A percentile compares a stretch with the other conserved stretches of the same genome.
Conservation (phyloP, 2,113 vertebrate species). For the Ariopsis seemanni region DNA sequence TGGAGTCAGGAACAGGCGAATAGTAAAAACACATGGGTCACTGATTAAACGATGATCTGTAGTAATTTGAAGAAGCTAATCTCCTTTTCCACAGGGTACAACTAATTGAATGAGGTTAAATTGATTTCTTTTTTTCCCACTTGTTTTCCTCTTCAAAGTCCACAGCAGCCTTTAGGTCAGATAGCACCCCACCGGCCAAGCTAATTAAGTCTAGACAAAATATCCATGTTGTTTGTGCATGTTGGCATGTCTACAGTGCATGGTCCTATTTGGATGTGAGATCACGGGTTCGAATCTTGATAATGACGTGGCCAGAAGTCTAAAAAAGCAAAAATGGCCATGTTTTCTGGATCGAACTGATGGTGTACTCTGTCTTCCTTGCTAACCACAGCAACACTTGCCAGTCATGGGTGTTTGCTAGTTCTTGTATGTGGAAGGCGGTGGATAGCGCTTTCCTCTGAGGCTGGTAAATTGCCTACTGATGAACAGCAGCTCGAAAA, state of each 20-base stretch:
- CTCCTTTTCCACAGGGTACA: conserved; percentile 18
- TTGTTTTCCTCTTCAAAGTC: conserved; percentile 17
- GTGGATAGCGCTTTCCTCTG: neutral
- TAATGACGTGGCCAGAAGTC: neutral
- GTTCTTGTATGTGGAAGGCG: neutral
- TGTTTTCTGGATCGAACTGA: neutral
- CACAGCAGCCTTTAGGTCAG: conserved; percentile 24
- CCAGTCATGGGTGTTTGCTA: neutral
- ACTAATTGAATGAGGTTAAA: conserved; percentile 43
- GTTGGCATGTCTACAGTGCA: neutral
- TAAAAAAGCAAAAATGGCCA: neutral
- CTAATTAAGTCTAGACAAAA: conserved; percentile 34
- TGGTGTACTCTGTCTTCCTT: no score
- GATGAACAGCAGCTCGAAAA: neutral
- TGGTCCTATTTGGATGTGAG: neutral
- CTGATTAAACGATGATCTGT: conserved; percentile 38
- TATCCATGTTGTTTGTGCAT: neutral
- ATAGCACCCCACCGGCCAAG: neutral
- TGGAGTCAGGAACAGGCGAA: neutral
- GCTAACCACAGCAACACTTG: neutral
- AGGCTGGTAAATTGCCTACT: neutral
- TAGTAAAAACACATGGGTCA: conserved; percentile 8
- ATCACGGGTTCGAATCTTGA: neutral
- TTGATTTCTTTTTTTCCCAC: neutral
- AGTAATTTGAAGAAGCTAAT: conserved; percentile 35